Percentiles rank a stretch among this genome's conserved stretches.
Conservation (phyloP, 1,140 invertebrate species). For the Agrilus planipennis region DNA sequence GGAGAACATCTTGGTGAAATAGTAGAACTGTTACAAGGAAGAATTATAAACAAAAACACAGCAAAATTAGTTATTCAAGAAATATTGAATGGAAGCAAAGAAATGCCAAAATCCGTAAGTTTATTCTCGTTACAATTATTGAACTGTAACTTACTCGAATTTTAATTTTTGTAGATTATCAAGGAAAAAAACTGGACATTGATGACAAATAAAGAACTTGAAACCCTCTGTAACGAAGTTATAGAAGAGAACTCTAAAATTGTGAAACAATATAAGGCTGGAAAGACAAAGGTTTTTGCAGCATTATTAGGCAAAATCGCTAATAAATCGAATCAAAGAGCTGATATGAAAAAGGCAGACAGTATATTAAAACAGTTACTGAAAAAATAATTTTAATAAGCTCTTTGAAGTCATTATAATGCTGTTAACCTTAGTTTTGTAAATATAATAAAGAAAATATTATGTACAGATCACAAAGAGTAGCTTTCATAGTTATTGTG, state of each 20-base stretch:
- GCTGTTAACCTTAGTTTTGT: too few species aligned
- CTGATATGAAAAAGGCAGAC: constrained; percentile 53
- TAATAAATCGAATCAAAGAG: constrained; percentile 45
- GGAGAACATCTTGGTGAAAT: constrained; percentile 44
- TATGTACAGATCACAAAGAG: too few species aligned
- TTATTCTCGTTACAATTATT: constrained; percentile 34
- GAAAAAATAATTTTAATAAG: too few species aligned
- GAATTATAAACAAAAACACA: constrained; percentile 48
- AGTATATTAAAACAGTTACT: too few species aligned
- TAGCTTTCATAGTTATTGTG: too few species aligned
- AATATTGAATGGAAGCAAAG: constrained; percentile 37
- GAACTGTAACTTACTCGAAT: constrained; percentile 4
- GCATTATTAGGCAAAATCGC: constrained; percentile 47
- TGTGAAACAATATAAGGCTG: constrained; percentile 50
- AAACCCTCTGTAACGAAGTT: constrained; percentile 45
- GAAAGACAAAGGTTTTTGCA: constrained; percentile 57
- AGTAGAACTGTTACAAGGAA: constrained; percentile 42
- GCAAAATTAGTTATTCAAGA: constrained; percentile 41
- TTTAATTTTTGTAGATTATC: constrained; percentile 41
- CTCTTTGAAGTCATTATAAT: too few species aligned
- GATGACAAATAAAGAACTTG: constrained; percentile 51
- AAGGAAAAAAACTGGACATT: constrained; percentile 48
- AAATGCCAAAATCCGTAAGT: too few species aligned
- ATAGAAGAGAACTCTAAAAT: constrained; percentile 54
- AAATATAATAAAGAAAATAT: too few species aligned